Conservation (phyloP, 2,113 vertebrate species). For the Machaerirhynchus nigripectus region DNA sequence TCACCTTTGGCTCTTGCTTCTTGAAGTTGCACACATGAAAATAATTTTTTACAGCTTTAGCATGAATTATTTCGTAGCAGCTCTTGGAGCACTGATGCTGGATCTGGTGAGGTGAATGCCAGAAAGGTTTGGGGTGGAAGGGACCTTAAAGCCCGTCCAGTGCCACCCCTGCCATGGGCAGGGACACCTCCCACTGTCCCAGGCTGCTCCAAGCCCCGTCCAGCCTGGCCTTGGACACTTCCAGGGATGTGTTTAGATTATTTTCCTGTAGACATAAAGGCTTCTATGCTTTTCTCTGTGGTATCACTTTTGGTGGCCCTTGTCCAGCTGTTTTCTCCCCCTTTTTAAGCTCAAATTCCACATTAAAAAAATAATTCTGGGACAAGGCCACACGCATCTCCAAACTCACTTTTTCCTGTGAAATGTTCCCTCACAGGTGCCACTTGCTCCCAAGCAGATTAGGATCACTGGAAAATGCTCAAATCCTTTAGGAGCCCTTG, state of each 20-base stretch:
- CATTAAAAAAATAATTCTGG: not conserved
- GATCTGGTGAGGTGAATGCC: not conserved
- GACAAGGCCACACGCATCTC: not conserved
- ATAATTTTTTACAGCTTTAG: not conserved
- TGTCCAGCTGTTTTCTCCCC: not conserved
- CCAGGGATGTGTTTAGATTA: not conserved
- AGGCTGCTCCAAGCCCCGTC: rapidly evolving
- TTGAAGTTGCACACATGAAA: not conserved
- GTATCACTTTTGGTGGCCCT: not conserved
- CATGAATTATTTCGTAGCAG: rapidly evolving
- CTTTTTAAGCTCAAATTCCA: not conserved
- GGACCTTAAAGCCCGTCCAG: not conserved
- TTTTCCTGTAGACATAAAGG: not conserved
- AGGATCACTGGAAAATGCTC: not conserved
- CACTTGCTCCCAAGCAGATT: not conserved
- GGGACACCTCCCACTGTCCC: not conserved
- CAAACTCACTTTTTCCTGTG: not conserved
- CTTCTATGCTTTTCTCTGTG: not conserved
- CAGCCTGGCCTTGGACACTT: rapidly evolving
- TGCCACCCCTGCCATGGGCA: not conserved
- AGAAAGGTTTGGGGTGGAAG: not conserved
- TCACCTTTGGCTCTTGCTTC: not conserved
- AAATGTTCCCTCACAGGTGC: not conserved
- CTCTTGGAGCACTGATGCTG: not conserved
- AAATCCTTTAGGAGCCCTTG: not conserved